phyloP scores from a whole-genome alignment of 2,888 invertebrate species.

The Metopia argyrocephala region DNA sequence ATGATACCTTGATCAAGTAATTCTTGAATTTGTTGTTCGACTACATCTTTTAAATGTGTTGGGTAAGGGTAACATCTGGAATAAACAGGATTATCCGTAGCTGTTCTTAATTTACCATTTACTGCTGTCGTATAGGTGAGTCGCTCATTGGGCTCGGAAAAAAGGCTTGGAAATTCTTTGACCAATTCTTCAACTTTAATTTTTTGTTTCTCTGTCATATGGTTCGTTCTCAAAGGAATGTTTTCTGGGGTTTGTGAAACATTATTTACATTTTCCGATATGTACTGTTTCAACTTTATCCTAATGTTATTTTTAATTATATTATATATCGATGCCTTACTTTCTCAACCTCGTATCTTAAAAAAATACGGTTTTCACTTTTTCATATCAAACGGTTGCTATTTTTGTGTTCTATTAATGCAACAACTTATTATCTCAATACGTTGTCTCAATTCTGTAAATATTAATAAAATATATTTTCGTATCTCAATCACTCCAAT shows the following conservation, averaged over 20 bases:
- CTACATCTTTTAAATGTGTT: conserved; percentile 4
- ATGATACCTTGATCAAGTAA: conserved; percentile 43
- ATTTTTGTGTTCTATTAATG: no score
- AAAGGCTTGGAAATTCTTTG: background rate
- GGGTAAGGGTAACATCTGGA: conserved; percentile 27
- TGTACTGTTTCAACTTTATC: conserved; percentile 3
- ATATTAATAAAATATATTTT: no score
- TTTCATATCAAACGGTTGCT: no score
- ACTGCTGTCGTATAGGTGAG: conserved; percentile 17
- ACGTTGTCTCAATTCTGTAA: no score
- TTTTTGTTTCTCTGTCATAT: conserved; percentile 15
- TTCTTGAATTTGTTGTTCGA: conserved; percentile 28
- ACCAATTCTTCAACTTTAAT: background rate
- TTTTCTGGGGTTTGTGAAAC: conserved; percentile 1
- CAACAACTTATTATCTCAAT: no score
- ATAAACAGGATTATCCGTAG: conserved; percentile 4
- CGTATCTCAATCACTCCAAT: no score
- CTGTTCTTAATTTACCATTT: conserved; percentile 14
- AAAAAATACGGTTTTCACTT: no score
- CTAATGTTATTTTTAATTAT: conserved; percentile 16
- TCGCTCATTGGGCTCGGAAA: no score
- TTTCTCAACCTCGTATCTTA: no score
- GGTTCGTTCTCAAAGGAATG: background rate
- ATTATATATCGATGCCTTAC: no score
- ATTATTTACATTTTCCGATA: conserved; percentile 17